These are phyloP conservation scores for Arizona elegans DNA, from an alignment of 2,113 vertebrate species.

Conservation along the genomic window DNA sequence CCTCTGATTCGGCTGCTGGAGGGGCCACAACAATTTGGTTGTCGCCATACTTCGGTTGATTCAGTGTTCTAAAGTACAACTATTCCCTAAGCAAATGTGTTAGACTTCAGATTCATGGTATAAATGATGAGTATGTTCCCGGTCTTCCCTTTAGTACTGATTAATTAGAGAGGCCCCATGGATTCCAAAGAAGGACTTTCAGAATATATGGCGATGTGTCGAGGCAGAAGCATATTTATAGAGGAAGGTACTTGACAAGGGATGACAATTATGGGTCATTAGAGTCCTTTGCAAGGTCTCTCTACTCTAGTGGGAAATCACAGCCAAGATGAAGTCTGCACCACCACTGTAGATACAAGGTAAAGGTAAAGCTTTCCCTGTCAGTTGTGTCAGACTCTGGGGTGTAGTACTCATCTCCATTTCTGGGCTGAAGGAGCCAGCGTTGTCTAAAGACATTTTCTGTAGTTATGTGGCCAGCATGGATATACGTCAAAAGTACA, in stretches of 20 bases:
- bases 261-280: background rate
- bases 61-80: background rate
- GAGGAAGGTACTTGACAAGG: background rate
- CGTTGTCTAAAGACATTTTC: background rate
- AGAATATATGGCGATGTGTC: background rate
- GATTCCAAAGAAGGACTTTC: background rate
- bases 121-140: background rate
- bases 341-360: background rate
- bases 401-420: background rate
- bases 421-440: background rate
- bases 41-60: background rate
- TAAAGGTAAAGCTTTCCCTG: background rate
- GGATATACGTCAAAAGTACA: background rate
- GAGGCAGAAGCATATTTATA: background rate
- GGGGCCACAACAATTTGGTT: background rate
- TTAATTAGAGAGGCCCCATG: background rate
- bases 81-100: background rate
- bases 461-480: background rate
- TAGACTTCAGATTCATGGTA: background rate
- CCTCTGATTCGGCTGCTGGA: too few species aligned
- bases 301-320: background rate
- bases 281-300: background rate
- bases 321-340: background rate
- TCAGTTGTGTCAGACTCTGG: background rate
- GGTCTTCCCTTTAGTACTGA: background rate